Evolutionary conservation across 2,797 vertebrate genomes (phyloP), one percentile per base, ranked within the genome.

Genomic region (Myotis planiceps): DNA sequence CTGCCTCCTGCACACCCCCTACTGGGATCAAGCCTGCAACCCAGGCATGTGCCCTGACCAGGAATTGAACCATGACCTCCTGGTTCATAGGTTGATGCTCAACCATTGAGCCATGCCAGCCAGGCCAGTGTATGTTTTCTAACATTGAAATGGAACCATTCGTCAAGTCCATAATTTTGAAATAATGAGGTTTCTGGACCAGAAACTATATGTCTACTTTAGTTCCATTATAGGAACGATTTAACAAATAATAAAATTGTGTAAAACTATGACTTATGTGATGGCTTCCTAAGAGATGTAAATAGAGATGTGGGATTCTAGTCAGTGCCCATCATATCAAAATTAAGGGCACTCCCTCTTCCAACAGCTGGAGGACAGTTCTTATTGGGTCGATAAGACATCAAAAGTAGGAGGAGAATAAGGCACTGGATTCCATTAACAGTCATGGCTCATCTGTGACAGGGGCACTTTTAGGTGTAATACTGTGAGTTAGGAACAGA

Each of bases 101-200:
- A 60, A 60, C 27, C 58, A 60, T 12, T 60, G 58, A 60, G 27
- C 27, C 27, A 60, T 6, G 27, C 27, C 5, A 29, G 58, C 58
- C 13, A 1, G 12, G 5, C 88, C 65, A 88, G 53, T 47, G 32
- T 51, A 39, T 71, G 51, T 80, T 96, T 92, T 23, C 55, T 79
- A 91, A 84, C 29, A 71, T 0, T 66, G 25, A 96, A 93, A 90
- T 90, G 9, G 60, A 83, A 75, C 71, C 84, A 86, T 80, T 96
- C 39, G 80, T 88, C 65, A 76, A 79, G 74, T 69, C 86, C 55
- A 69, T 45, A 51, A 34, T 90, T 92, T 69, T 42, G 45, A 88
- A 95, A 81, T 78, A 90, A 96, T 83, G 63, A 92, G 55, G 9
- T 88, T 86, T 92, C 39, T 2, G 3, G 60, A 88, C 14, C 32